phyloP scores from a whole-genome alignment of 2,113 vertebrate genomes.

The Grallaria varia region DNA sequence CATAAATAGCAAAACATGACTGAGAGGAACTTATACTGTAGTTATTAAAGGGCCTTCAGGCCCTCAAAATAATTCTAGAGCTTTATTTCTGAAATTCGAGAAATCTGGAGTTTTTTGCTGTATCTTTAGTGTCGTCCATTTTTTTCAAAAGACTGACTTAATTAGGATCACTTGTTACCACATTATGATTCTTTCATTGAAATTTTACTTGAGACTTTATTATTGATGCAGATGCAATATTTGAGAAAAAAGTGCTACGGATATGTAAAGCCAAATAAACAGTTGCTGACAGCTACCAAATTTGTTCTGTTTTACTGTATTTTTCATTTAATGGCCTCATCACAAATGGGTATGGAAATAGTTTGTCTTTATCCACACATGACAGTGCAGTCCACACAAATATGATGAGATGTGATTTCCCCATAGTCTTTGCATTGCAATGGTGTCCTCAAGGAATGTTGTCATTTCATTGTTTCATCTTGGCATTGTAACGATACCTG shows the following conservation, averaged over 20 bases:
- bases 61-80: neutral
- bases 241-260: neutral
- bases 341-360: neutral
- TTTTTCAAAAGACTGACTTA: neutral
- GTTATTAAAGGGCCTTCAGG: neutral
- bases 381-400: neutral
- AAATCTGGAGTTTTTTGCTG: accelerated
- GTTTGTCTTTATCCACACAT: neutral
- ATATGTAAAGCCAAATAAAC: neutral
- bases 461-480: constrained; percentile 29
- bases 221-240: neutral
- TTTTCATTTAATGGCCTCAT: neutral
- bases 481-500: neutral
- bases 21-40: neutral
- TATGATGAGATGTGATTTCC: constrained; percentile 10
- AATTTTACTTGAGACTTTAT: neutral
- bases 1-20: neutral
- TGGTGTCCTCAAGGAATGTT: neutral
- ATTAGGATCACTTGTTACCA: neutral
- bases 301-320: neutral
- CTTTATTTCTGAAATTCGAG: neutral
- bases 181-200: neutral
- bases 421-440: constrained; percentile 4
- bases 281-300: neutral
- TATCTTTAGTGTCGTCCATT: neutral